These are phyloP conservation scores for Hofmannophila pseudospretella DNA, from an alignment of 2,888 invertebrate genomes.

Conservation along the genomic window DNA sequence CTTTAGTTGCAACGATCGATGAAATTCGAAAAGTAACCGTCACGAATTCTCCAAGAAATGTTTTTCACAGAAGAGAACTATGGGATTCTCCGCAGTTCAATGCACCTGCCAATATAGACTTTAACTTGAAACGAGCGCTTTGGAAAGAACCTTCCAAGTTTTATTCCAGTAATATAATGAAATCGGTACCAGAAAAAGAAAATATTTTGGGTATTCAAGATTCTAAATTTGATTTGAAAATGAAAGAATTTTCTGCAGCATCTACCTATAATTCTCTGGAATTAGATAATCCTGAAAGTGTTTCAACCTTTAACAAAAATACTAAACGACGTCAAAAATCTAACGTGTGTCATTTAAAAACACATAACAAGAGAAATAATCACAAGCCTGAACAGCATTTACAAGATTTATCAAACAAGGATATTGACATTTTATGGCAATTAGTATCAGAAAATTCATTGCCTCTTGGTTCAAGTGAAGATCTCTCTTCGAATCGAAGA, in stretches of 20 bases:
- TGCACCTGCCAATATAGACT: constrained; percentile 47
- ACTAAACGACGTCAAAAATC: constrained; percentile 43
- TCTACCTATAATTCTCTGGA: constrained; percentile 20
- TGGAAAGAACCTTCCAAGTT: constrained; percentile 72
- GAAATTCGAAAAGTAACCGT: constrained; percentile 78
- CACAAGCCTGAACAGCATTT: constrained; percentile 41
- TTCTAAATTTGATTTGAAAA: constrained; percentile 42
- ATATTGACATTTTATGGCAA: constrained; percentile 67
- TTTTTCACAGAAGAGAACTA: constrained; percentile 71
- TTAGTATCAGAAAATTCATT: constrained; percentile 59
- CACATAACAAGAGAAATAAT: constrained; percentile 44
- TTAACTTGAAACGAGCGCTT: constrained; percentile 55
- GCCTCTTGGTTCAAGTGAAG: constrained; percentile 44
- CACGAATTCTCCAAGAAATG: constrained; percentile 76
- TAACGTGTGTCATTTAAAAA: constrained; percentile 30
- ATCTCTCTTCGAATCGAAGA: constrained; percentile 51
- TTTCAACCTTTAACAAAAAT: constrained; percentile 35
- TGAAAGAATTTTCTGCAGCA: constrained; percentile 33
- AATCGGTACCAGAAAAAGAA: constrained; percentile 61
- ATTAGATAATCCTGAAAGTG: constrained; percentile 24
- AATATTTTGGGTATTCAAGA: constrained; percentile 43
- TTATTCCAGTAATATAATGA: constrained; percentile 62
- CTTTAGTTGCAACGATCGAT: constrained; percentile 80
- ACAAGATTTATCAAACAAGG: constrained; percentile 58
- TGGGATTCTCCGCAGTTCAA: constrained; percentile 66